Evolutionary conservation across 2,888 invertebrate genomes (phyloP), one percentile per base, ranked within the genome.

Genomic region (Parapristionchus giblindavisi): DNA sequence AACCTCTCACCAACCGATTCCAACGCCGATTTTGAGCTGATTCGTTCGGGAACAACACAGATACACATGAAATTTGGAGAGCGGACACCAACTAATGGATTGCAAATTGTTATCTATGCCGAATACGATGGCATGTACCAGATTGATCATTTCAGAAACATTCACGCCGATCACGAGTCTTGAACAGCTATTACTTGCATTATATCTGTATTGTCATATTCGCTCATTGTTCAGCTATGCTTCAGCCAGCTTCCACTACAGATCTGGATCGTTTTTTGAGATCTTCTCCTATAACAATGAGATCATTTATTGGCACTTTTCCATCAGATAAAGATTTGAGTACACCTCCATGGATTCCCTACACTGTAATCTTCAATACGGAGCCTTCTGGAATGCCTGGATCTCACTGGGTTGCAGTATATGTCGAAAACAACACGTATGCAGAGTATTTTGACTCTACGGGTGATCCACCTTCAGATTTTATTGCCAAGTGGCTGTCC

Each of bases 31-130:
- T 65, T 65, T 48, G 65, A 65, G 40, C 43, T 65, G 21, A 65
- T 65, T 32, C 65, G 65, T 17, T 27, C 65, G 1, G 48, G 48
- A 11, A 65, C 65, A 17, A 65, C 65, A 29, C 65, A 65, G 32
- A 43, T 65, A n/a, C 48, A 65, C 21, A 65, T 65, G 65, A 65
- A 48, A 32, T 65, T 65, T 65, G 48, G 65, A 48, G 65, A 65
- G 17, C 27, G 65, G 32, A 65, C 65, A 0, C 65, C 65, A 0
- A 6, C 43, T 2, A 48, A 27, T 21, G 65, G 65, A 21, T 8
- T 65, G 2, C 65, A 65, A 24, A 48, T 65, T 48, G 29, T 65
- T 3, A 65, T 65, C 14, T 65, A 65, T n/a, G 65, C 65, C 17
- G 65, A 65, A 14, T 65, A 65, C 48, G 65, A 65, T 32, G 65